Base-by-base conservation (phyloP, 1,140 invertebrate genomes). In the Rhagoletis pomonella region DNA sequence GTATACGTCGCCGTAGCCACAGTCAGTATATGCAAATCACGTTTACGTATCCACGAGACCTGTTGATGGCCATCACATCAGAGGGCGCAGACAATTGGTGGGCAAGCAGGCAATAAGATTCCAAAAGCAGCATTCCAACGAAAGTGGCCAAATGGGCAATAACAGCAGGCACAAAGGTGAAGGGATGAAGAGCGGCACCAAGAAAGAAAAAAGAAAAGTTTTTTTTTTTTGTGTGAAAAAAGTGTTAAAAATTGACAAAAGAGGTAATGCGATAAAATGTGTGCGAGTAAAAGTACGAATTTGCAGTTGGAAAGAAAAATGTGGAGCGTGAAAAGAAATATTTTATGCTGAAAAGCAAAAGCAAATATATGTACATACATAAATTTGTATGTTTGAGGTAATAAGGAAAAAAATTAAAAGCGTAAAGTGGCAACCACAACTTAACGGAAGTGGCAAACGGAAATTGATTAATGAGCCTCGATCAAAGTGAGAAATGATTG, bases 31-130 rank as follows among this genome's bases (percentile, higher is more conserved):
- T 96, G 96, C 62, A 96, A 93, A 93, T 97, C 96, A 88, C 95
- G 94, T 92, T 96, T 96, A 69, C 96, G 94, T 89, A 97, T 96
- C 96, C 96, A 97, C 58, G 96, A 96, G 77, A 96, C 96, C 96
- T 96, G 89, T 89, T 62, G 55, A 60, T 12, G 84, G 44, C 55
- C 67, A 39, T 42, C 73, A 55, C 65, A 42, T 7, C 58, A 6
- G 12, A 59, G 12, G 6, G 12, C 60, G 60, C 4, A 62, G 60
- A 55, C 7, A 62, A n/a, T 73, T 17, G 29, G 29, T 29, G 29
- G 29, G 29, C 29, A 29, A 29, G 42, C 67, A 73, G 1, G 2
- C 67, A 47, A 42, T 69, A 10, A 5, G 6, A 50, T 2, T 0
- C n/a, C 73, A 81, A 12, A 17, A n/a, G 44, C 29, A 73, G 69